Evolutionary conservation across 2,888 invertebrate species (phyloP), one percentile per base, ranked within the genome.

Genomic region (Dione juno): DNA sequence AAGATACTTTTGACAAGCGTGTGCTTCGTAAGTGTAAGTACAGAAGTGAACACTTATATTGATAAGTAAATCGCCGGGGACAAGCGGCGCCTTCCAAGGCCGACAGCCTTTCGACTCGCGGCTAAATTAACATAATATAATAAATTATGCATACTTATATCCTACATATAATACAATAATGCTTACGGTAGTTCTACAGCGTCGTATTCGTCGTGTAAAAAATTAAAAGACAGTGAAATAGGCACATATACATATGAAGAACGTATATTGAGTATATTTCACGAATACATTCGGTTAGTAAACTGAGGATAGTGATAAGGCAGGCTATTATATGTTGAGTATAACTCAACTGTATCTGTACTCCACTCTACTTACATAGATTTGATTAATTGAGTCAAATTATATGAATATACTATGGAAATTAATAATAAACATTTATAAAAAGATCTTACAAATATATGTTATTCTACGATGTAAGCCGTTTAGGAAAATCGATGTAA

Each of bases 71-170:
- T 73, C 61, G 70, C 57, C 54, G 79, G 79, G 77, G 72, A 72
- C 72, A 76, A 70, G 76, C 78, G 84, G 86, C 85, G 86, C 86
- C 87, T 81, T 76, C 78, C 90, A 90, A 91, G 92, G 92, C 79
- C 89, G 80, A 75, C 85, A 76, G 87, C 90, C 89, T 90, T 90
- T 90, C 89, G 84, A 88, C 82, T 86, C 79, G 76, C 79, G 75
- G 74, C 79, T 78, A 78, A 82, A 87, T 89, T 90, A 87, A 83
- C 88, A 89, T 89, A 87, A 84, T 86, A 83, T 82, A 84, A 86
- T 82, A 84, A 83, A 85, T 83, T 83, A 84, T 81, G 82, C 77
- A 81, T 81, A 78, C 66, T 69, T 75, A 75, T 67, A 69, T 67
- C 41, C 35, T 70, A 68, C 64, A 70, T 61, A 61, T 50, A 53